Evolutionary conservation across 2,113 vertebrate species (phyloP).

Genomic region (Onychostruthus taczanowskii): DNA sequence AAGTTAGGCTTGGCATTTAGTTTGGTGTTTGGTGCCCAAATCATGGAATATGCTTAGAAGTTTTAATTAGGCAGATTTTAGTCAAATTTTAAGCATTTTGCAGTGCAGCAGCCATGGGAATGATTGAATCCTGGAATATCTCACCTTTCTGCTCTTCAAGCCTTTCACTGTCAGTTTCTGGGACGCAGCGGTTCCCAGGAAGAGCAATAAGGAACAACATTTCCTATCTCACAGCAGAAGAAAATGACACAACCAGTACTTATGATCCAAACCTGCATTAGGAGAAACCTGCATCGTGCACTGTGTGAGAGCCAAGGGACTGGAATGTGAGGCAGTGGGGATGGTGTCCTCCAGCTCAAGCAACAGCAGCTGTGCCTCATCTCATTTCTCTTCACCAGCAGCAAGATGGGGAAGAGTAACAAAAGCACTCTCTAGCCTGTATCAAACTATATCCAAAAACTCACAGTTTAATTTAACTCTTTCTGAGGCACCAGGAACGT

Average conservation of each 20-base stretch:
- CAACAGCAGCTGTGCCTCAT: background rate
- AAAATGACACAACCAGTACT: background rate
- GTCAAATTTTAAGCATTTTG: background rate
- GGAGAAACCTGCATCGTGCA: background rate
- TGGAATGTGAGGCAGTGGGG: background rate
- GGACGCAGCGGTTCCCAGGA: background rate
- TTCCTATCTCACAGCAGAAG: background rate
- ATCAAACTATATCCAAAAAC: background rate
- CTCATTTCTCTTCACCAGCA: background rate
- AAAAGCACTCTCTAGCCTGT: background rate
- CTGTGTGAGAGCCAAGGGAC: background rate
- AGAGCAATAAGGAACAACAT: background rate
- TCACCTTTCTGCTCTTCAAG: background rate
- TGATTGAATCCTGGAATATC: background rate
- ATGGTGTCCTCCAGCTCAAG: background rate
- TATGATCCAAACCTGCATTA: background rate
- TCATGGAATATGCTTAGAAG: background rate
- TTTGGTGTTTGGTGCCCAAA: background rate
- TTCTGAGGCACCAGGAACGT: background rate
- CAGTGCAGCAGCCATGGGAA: background rate
- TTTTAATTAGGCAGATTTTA: background rate
- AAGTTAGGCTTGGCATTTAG: background rate
- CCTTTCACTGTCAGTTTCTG: background rate
- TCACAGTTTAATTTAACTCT: background rate
- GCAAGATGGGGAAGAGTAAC: background rate